Conservation (phyloP, 2,888 invertebrate genomes). For the Pheosia gnoma region DNA sequence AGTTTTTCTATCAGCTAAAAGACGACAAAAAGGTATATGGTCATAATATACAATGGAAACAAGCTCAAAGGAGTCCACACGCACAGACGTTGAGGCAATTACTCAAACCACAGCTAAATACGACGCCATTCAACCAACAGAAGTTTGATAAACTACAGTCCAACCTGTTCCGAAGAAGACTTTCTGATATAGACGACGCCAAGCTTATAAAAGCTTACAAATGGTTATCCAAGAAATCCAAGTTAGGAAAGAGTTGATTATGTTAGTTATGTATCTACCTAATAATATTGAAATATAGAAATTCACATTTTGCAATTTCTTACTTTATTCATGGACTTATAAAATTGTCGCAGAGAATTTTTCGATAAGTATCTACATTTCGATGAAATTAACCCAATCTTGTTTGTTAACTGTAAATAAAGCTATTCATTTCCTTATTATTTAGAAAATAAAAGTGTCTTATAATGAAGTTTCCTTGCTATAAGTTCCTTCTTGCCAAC, state of each 20-base stretch:
- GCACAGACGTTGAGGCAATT: constrained; percentile 35
- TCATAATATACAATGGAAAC: constrained; percentile 67
- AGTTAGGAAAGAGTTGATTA: constrained; percentile 1
- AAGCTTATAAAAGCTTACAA: constrained; percentile 42
- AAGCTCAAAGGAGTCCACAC: constrained; percentile 24
- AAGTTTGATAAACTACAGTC: constrained; percentile 49
- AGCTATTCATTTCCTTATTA: too few species aligned
- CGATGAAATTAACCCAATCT: too few species aligned
- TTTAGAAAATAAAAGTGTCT: too few species aligned
- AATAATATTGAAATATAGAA: constrained; percentile 1
- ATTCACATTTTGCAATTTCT: background rate
- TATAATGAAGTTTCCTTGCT: too few species aligned
- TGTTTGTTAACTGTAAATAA: too few species aligned
- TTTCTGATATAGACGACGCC: constrained; percentile 35
- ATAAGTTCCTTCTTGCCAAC: too few species aligned
- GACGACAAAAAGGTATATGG: constrained; percentile 45
- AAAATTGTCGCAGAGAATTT: too few species aligned
- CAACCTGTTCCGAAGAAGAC: constrained; percentile 56
- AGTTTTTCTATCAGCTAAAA: constrained; percentile 22
- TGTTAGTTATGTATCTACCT: background rate
- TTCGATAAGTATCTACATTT: too few species aligned
- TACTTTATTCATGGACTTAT: background rate
- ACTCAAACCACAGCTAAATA: constrained; percentile 29
- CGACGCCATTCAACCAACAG: constrained; percentile 38
- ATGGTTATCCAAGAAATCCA: constrained; percentile 17